Conservation (phyloP, 2,113 vertebrate species). For the Heliornis fulica region DNA sequence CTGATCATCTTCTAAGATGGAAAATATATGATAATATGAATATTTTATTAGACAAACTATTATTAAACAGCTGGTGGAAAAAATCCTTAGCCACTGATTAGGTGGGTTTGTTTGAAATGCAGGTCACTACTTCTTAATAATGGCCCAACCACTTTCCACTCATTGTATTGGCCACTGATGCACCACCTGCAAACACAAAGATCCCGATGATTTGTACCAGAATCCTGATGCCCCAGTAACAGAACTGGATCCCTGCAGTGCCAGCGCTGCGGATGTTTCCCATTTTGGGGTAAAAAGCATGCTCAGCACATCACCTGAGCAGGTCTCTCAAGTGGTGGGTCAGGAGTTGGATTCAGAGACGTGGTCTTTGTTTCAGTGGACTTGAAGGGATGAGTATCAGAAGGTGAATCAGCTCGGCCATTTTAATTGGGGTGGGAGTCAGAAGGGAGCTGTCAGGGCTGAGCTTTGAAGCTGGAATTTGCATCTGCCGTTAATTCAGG, state of each 20-base stretch:
- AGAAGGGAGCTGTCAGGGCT: not conserved
- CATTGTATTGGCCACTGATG: not conserved
- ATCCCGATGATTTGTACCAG: not conserved
- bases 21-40: conserved; percentile 74
- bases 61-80: conserved; percentile 60
- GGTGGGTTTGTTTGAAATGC: conserved; percentile 5
- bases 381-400: not conserved
- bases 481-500: conserved; percentile 12
- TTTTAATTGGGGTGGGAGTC: not conserved
- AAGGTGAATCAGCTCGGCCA: not conserved
- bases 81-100: conserved; percentile 4
- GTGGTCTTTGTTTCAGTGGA: not conserved
- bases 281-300: not conserved
- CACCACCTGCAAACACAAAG: not conserved
- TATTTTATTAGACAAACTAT: conserved; percentile 77
- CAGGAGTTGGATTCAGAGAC: not conserved
- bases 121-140: conserved; percentile 55
- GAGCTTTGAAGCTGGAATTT: conserved; percentile 27
- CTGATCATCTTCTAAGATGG: conserved; percentile 64
- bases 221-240: not conserved
- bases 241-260: not conserved
- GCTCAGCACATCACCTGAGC: not conserved
- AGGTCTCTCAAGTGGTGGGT: not conserved
- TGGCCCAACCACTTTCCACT: not conserved
- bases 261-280: not conserved